Percentiles rank a stretch among this genome's conserved stretches.
Conservation (phyloP, 64 coral and sea anemone genomes). For the Orbicella faveolata region DNA sequence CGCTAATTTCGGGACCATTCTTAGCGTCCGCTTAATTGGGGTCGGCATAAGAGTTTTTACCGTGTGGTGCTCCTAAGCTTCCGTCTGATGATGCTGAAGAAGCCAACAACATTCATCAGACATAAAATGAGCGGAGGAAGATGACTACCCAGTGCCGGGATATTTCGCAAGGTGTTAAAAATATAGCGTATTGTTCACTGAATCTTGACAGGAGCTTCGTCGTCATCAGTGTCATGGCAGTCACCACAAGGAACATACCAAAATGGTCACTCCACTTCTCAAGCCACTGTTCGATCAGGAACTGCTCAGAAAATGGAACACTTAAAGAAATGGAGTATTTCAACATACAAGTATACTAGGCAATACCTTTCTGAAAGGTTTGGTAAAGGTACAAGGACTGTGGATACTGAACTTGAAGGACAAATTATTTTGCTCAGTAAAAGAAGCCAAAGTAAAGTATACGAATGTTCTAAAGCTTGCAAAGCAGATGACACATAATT, state of each 20-base stretch:
- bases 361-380: constrained; percentile 97
- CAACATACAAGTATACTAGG: constrained; percentile 94
- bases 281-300: constrained; percentile 62
- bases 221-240: constrained; percentile 47
- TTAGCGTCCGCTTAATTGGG: too few species aligned
- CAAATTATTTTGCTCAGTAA: constrained; percentile 75
- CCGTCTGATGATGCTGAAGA: too few species aligned
- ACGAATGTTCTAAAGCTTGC: constrained; percentile 75
- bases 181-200: not conserved
- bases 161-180: too few species aligned
- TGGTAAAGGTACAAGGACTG: constrained; percentile 96
- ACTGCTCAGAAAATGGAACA: constrained; percentile 83
- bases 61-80: too few species aligned
- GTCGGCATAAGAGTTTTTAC: too few species aligned
- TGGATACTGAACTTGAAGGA: constrained; percentile 93
- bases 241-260: constrained; percentile 21
- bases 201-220: not conserved
- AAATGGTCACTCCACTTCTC: constrained; percentile 31
- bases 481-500: constrained; percentile 90
- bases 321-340: constrained; percentile 98
- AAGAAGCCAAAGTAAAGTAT: constrained; percentile 93
- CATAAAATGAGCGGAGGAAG: too few species aligned
- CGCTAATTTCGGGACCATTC: too few species aligned
- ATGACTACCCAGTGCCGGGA: too few species aligned
- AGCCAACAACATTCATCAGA: too few species aligned